Evolutionary conservation across 2,888 invertebrate genomes (phyloP).

Genomic region (Euphydryas editha): DNA sequence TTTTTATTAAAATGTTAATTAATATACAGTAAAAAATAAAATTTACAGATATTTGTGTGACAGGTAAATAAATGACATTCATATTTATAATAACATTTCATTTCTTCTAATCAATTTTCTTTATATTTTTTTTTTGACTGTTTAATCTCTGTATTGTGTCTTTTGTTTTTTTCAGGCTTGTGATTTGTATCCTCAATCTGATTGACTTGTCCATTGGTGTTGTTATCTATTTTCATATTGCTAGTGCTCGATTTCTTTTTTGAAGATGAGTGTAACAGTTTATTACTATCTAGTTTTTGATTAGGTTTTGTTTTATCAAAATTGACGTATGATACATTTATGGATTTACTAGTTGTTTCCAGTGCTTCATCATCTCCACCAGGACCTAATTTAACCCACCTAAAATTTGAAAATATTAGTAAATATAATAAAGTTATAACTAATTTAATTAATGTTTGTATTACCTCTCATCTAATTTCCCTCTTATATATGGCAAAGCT

Average conservation of each 20-base stretch:
- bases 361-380: conserved; percentile 61
- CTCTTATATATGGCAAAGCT: conserved; percentile 86
- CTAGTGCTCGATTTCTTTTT: conserved; percentile 44
- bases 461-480: conserved; percentile 81
- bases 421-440: not conserved
- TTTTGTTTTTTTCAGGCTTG: conserved; percentile 50
- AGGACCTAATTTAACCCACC: conserved; percentile 58
- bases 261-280: conserved; percentile 48
- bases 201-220: conserved; percentile 47
- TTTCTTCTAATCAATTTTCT: conserved; percentile 51
- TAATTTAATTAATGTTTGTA: not conserved
- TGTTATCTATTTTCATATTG: conserved; percentile 47
- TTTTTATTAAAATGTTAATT: not conserved
- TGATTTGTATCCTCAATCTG: conserved; percentile 52
- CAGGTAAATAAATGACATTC: not conserved
- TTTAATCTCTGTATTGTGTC: conserved; percentile 56
- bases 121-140: conserved; percentile 63
- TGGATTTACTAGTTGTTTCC: conserved; percentile 51
- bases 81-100: not conserved
- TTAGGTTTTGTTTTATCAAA: conserved; percentile 75
- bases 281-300: conserved; percentile 60
- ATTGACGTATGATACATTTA: conserved; percentile 68
- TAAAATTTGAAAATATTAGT: conserved; percentile 42
- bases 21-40: not conserved
- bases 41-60: no score